Evolutionary conservation across 2,888 invertebrate species (phyloP).

Genomic region (Agapostemon virescens): DNA sequence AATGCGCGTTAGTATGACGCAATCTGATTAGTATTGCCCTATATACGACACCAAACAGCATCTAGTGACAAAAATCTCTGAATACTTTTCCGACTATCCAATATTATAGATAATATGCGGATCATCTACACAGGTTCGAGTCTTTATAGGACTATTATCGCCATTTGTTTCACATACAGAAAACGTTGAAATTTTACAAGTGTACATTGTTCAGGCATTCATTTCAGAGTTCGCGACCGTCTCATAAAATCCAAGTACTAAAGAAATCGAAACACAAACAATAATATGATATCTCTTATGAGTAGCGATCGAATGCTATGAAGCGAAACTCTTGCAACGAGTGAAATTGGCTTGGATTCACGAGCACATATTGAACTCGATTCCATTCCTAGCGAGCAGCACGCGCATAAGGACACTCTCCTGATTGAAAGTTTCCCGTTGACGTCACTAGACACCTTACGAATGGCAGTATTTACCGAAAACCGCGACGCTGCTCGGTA

Average conservation of each 20-base stretch:
- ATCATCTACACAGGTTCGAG: no score
- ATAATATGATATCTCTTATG: neutral
- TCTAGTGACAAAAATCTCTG: no score
- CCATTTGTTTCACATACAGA: no score
- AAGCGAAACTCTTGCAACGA: neutral
- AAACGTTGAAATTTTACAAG: no score
- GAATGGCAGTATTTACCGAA: slow-evolving; percentile 1
- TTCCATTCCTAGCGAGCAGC: neutral
- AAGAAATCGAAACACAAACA: neutral
- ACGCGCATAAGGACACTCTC: neutral
- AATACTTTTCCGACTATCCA: no score
- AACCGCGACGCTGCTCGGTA: neutral
- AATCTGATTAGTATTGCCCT: no score
- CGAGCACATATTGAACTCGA: slow-evolving; percentile 4
- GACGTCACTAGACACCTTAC: slow-evolving; percentile 9
- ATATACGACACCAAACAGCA: no score
- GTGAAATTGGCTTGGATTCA: neutral
- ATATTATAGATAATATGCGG: no score
- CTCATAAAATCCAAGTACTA: neutral
- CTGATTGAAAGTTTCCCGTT: slow-evolving; percentile 13
- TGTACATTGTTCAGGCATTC: neutral
- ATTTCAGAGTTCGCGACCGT: neutral
- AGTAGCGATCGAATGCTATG: neutral
- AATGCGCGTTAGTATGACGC: no score
- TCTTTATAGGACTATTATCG: no score